Evolutionary conservation across 2,888 invertebrate species (phyloP).

Genomic region (Boloria selene): DNA sequence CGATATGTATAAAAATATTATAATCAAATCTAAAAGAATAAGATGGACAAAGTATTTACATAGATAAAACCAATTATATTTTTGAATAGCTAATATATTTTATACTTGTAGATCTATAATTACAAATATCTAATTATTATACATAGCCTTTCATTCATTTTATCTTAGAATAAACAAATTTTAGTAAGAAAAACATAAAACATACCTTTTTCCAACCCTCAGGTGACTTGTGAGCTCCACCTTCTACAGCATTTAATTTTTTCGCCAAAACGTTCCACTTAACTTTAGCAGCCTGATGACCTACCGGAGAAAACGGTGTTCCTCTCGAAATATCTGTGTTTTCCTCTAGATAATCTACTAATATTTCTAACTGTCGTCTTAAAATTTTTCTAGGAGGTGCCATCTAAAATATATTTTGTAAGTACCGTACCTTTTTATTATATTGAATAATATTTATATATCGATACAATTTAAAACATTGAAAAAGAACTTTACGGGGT

Average conservation of each 20-base stretch:
- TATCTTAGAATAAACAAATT: not conserved
- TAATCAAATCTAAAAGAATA: too few species aligned
- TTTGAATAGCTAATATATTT: too few species aligned
- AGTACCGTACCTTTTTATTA: too few species aligned
- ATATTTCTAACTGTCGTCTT: slow-evolving; percentile 62
- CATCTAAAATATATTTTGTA: slow-evolving; percentile 51
- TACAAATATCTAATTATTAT: too few species aligned
- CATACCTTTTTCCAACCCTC: slow-evolving; percentile 71
- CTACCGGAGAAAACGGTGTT: slow-evolving; percentile 53
- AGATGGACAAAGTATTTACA: too few species aligned
- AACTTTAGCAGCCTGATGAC: slow-evolving; percentile 58
- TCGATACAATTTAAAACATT: not conserved
- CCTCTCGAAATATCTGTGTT: slow-evolving; percentile 67
- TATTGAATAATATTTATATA: not conserved
- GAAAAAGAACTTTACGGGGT: slow-evolving; percentile 16
- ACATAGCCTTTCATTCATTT: too few species aligned
- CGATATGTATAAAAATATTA: too few species aligned
- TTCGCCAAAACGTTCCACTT: slow-evolving; percentile 67
- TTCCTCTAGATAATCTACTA: slow-evolving; percentile 66
- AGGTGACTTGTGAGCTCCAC: slow-evolving; percentile 63
- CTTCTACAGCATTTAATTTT: slow-evolving; percentile 62
- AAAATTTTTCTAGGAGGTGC: slow-evolving; percentile 70
- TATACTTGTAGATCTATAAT: too few species aligned
- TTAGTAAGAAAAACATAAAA: not conserved
- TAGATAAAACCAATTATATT: too few species aligned